Evolutionary conservation across 2,797 vertebrate genomes (phyloP), one percentile per base, ranked within the genome.

Genomic region (Anabas testudineus): DNA sequence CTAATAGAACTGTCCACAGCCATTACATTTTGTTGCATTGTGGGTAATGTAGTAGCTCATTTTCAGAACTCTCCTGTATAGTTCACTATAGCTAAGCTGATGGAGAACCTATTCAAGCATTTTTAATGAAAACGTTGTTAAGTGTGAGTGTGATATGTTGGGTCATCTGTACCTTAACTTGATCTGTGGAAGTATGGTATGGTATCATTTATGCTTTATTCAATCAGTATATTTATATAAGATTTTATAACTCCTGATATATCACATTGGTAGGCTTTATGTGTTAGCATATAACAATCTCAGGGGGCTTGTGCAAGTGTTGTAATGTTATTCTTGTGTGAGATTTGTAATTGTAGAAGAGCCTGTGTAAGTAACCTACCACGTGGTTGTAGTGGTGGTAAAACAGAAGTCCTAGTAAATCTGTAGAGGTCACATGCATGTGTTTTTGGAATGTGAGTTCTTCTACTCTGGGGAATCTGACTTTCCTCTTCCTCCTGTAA

Each of bases 401-500:
- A 62, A 49, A 71, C 41, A 37, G 34, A 51, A 14, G 16, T 54
- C 58, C 52, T 64, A 52, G 34, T 58, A 37, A 63, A 12, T n/a
- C n/a, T n/a, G n/a, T n/a, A 57, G 26, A 57, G 67, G 47, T 81
- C 49, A 76, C 64, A 14, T 66, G 30, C 13, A 47, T 57, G 52
- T 54, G 45, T 67, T 36, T 52, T 58, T 62, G 52, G 36, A 24
- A 48, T 32, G 54, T 6, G 18, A 55, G 53, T 52, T 65, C 66
- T 63, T 43, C 30, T 63, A 60, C 62, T 47, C 45, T 13, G 2
- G 4, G 51, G 15, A 15, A n/a, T 77, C 67, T 5, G n/a, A 60
- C 57, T 56, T 60, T 47, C 51, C 41, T 78, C 78, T 66, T 84
- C 67, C 28, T 56, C 66, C 84, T 86, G 81, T 15, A 84, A 83